These are phyloP conservation scores for Papilio polyxenes DNA, from an alignment of 1,140 invertebrate genomes.

Conservation along the genomic window DNA sequence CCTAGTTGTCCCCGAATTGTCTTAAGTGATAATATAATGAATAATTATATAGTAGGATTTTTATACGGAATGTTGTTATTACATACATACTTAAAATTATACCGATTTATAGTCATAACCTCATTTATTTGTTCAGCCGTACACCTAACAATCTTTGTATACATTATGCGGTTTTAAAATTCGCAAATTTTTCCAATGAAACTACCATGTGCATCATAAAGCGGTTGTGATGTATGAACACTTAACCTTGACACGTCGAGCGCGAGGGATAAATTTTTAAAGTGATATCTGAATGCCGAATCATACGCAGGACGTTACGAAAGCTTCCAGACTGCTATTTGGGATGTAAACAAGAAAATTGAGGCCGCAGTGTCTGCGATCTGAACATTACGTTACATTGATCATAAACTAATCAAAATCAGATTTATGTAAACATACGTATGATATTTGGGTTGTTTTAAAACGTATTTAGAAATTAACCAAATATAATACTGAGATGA, in stretches of 20 bases:
- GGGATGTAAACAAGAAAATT: conserved; percentile 66
- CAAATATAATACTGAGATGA: neutral
- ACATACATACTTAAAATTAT: too few species aligned
- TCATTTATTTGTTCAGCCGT: neutral
- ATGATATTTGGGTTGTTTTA: neutral
- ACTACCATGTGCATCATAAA: neutral
- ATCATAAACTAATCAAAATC: conserved; percentile 45
- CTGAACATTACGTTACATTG: conserved; percentile 39
- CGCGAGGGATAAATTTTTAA: conserved; percentile 42
- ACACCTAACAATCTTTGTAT: neutral
- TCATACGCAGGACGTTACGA: conserved; percentile 51
- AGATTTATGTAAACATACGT: conserved; percentile 27
- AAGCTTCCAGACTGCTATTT: conserved; percentile 55
- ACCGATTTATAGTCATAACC: neutral
- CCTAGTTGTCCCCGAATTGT: too few species aligned
- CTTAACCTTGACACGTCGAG: conserved; percentile 54
- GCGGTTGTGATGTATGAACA: conserved; percentile 60
- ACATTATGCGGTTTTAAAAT: neutral
- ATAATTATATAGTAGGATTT: too few species aligned
- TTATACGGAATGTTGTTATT: too few species aligned
- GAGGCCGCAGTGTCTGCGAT: conserved; percentile 48
- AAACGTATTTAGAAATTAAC: neutral
- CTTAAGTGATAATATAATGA: too few species aligned
- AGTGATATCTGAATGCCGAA: conserved; percentile 28
- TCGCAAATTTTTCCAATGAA: neutral